Base-by-base conservation (phyloP, 2,113 vertebrate genomes). In the Scopus umbretta region DNA sequence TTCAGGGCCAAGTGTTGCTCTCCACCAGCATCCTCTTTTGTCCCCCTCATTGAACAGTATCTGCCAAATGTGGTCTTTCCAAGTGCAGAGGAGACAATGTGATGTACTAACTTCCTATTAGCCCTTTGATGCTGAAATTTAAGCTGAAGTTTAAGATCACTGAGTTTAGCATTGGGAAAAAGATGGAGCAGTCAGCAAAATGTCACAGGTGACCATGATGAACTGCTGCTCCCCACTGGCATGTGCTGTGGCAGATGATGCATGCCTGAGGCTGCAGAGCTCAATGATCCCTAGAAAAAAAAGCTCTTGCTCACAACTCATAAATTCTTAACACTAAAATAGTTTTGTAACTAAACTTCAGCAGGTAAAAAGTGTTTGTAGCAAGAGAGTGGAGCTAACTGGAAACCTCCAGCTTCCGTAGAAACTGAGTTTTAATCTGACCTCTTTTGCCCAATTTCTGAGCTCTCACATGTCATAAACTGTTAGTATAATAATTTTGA, bases 131-230 rank as follows among this genome's bases (percentile, higher is more conserved):
- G 86, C 65, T 94, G 75, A 82, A 73, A 74, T 92, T 76, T 50
- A 87, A 76, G 29, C 29, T 66, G 73, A 91, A 93, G 45, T 80
- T 82, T 86, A 81, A 92, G 71, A 76, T 75, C 30, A 3, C 30
- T 82, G 91, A 72, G 70, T 95, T 91, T 70, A 85, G 79, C 72
- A 59, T 18, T 66, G n/a, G 58, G 52, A 63, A 79, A 75, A 93
- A 78, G 78, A 66, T 91, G 87, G 82, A 91, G 56, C 87, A 91
- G 92, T 96, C 93, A 96, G 86, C 62, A 88, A 73, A 95, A 94
- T 92, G 85, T 90, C 89, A 78, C 88, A 65, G 88, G 29, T 95
- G 94, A 91, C 76, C 49, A 6, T 93, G 93, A 96, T 19, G 3
- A 95, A 72, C 58, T 91, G 52, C 82, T 79, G 16, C 63, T 92